Evolutionary conservation across 1,140 invertebrate species (phyloP).

Genomic region (Diploscapter pachys): DNA sequence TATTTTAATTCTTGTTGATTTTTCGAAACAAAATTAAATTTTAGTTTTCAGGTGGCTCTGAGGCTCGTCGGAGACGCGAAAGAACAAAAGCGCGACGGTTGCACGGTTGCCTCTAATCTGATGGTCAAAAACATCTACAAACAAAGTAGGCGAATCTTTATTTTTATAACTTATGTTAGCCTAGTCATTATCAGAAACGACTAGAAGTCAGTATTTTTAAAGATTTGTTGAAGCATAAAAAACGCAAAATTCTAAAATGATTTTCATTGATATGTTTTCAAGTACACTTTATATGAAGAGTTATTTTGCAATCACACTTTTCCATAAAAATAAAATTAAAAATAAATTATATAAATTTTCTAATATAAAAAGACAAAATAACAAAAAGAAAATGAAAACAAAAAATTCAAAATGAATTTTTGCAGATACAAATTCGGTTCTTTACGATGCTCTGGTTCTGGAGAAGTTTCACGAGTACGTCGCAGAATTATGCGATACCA

Average conservation of each 20-base stretch:
- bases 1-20: too few relatives aligned
- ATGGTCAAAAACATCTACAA: slow-evolving; percentile 22
- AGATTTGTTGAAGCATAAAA: not conserved
- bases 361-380: too few relatives aligned
- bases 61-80: slow-evolving; percentile 73
- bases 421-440: slow-evolving; percentile 31
- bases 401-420: slow-evolving; percentile 6
- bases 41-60: slow-evolving; percentile 40
- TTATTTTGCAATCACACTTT: too few relatives aligned
- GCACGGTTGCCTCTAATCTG: slow-evolving; percentile 64
- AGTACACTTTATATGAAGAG: too few relatives aligned
- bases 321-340: too few relatives aligned
- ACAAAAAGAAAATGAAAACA: not conserved
- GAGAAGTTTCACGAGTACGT: slow-evolving; percentile 37
- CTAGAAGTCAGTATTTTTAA: not conserved
- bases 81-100: slow-evolving; percentile 69
- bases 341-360: too few relatives aligned
- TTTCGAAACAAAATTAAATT: too few relatives aligned
- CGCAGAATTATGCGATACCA: slow-evolving; percentile 18
- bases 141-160: slow-evolving; percentile 18
- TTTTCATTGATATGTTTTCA: too few relatives aligned
- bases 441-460: slow-evolving; percentile 30
- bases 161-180: not conserved
- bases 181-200: not conserved
- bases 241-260: too few relatives aligned